Conservation (phyloP, 2,113 vertebrate species). For the Python bivittatus region DNA sequence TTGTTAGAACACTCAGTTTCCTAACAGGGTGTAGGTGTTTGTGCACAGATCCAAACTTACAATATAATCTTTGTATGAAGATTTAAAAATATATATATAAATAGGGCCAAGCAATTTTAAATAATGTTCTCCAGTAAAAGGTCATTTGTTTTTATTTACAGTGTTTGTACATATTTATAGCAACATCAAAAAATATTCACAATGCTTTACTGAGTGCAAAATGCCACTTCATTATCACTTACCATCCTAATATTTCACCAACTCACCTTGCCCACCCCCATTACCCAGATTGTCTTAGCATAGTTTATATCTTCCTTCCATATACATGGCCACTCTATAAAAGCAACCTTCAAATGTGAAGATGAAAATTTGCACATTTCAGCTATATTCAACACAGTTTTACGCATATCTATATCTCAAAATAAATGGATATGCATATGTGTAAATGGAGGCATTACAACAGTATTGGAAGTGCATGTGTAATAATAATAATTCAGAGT, state of each 20-base stretch:
- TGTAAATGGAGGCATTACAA: slow-evolving; percentile 27
- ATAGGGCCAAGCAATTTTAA: slow-evolving; percentile 34
- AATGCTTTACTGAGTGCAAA: slow-evolving; percentile 67
- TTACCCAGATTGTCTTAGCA: slow-evolving; percentile 77
- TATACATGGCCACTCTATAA: slow-evolving; percentile 41
- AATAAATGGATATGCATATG: slow-evolving; percentile 6
- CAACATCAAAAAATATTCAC: slow-evolving; percentile 72
- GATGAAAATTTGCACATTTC: slow-evolving; percentile 43
- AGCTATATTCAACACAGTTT: slow-evolving; percentile 28
- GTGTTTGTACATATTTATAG: slow-evolving; percentile 69
- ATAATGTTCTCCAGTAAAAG: slow-evolving; percentile 68
- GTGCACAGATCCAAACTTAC: neutral
- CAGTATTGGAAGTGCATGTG: slow-evolving; percentile 23
- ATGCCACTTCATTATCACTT: slow-evolving; percentile 61
- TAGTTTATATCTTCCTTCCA: slow-evolving; percentile 54
- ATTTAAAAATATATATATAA: slow-evolving; percentile 15
- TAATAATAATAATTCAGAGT: slow-evolving; percentile 29
- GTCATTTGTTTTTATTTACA: slow-evolving; percentile 70
- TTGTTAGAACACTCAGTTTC: neutral
- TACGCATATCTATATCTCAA: slow-evolving; percentile 47
- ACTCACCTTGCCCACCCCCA: slow-evolving; percentile 42
- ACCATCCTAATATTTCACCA: slow-evolving; percentile 39
- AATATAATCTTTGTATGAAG: neutral
- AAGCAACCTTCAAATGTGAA: slow-evolving; percentile 36
- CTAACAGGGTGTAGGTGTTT: neutral